Conservation (phyloP, 2,888 invertebrate species). For the Campoplex capitator region DNA sequence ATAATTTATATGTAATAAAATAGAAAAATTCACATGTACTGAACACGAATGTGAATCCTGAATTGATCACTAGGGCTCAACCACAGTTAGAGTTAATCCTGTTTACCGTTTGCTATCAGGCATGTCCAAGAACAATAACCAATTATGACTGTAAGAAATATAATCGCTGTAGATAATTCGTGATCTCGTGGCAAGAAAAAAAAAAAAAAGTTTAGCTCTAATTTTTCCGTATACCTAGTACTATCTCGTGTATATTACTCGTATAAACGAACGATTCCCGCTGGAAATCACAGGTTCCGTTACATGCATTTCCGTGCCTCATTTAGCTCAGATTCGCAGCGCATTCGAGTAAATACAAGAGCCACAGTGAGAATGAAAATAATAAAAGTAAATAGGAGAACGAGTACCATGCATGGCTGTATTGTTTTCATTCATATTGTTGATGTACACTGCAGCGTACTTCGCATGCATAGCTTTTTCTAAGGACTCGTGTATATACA, state of each 20-base stretch:
- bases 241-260: conserved; percentile 28
- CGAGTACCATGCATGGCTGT: not conserved
- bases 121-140: conserved; percentile 56
- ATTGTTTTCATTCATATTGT: conserved; percentile 32
- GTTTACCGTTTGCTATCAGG: conserved; percentile 46
- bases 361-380: conserved; percentile 17
- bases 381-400: not conserved
- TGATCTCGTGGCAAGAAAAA: conserved; percentile 16
- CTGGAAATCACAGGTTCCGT: conserved; percentile 27
- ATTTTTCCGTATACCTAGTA: conserved; percentile 1
- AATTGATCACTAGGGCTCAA: conserved; percentile 18
- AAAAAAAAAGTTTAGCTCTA: conserved; percentile 10
- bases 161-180: conserved; percentile 44
- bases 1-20: not conserved
- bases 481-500: not conserved
- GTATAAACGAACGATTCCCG: conserved; percentile 7
- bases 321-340: conserved; percentile 38
- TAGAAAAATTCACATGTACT: not conserved
- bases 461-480: not conserved
- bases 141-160: conserved; percentile 63
- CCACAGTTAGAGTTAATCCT: conserved; percentile 14
- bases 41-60: conserved; percentile 25
- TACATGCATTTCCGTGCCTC: conserved; percentile 54
- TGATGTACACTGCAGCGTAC: not conserved
- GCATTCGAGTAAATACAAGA: conserved; percentile 14